Evolutionary conservation across 2,797 vertebrate genomes (phyloP), one percentile per base, ranked within the genome.

Genomic region (Gymnoscopelus braueri): DNA sequence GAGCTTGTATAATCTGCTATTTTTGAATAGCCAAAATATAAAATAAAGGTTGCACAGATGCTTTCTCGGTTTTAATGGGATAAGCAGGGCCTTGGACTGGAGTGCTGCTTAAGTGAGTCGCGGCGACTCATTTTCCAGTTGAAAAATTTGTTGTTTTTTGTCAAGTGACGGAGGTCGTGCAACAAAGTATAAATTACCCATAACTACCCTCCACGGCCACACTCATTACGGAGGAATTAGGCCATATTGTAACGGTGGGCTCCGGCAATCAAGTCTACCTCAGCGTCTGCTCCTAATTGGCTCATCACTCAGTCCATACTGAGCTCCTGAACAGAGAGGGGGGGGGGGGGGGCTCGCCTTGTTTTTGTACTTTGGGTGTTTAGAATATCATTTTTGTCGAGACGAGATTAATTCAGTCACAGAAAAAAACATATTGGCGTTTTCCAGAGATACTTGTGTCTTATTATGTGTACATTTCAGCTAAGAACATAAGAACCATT

Each of bases 221-320:
- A 71, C 83, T 89, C 90, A 87, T 89, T 87, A 87, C 69, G 77
- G 82, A 60, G 55, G 69, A 90, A 90, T 91, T 85, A 89, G 83
- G 84, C 81, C 60, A 56, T 79, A 79, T 87, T 80, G 81, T 68
- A 12, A 62, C 58, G 32, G 82, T 87, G 87, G 89, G 82, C 85
- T 87, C 76, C 78, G 75, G 84, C 87, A 87, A 91, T 91, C 88
- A 87, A 19, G 84, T 81, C 79, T 84, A 87, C 83, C 81, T 84
- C 76, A 67, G 83, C 82, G 54, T 78, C 78, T 79, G 8, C 71
- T 67, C 79, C 85, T 89, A 89, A 91, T 89, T 88, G 88, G 88
- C 88, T 91, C 88, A 86, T 88, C 87, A 72, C 76, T 91, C 83
- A 80, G 76, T 77, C 15, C 70, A 78, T 70, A 78, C 67, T 73